Conservation (phyloP, 2,888 invertebrate species). For the Pasiphila rectangulata region DNA sequence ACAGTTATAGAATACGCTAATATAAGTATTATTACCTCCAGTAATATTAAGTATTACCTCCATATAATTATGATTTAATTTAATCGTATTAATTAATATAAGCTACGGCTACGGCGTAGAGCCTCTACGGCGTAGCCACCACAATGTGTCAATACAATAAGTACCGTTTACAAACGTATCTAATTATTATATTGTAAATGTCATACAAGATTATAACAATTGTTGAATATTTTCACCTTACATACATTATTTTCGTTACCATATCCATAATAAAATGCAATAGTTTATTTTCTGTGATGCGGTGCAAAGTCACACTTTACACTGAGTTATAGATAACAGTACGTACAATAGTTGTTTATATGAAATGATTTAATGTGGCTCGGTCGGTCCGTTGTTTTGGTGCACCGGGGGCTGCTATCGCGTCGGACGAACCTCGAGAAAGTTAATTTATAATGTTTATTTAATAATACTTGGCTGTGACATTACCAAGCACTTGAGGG, state of each 20-base stretch:
- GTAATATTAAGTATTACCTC: slow-evolving; percentile 77
- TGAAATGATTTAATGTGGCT: slow-evolving; percentile 67
- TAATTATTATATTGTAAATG: slow-evolving; percentile 70
- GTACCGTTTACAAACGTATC: slow-evolving; percentile 46
- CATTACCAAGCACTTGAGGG: slow-evolving; percentile 33
- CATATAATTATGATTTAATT: slow-evolving; percentile 58
- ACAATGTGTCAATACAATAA: slow-evolving; percentile 42
- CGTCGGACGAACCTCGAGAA: slow-evolving; percentile 18
- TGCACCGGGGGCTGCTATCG: slow-evolving; percentile 52
- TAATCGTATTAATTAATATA: slow-evolving; percentile 49
- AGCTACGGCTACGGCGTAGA: slow-evolving; percentile 13
- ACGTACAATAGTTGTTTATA: slow-evolving; percentile 72
- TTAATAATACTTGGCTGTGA: slow-evolving; percentile 36
- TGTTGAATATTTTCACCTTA: slow-evolving; percentile 79
- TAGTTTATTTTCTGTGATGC: slow-evolving; percentile 54
- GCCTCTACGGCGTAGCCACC: slow-evolving; percentile 6
- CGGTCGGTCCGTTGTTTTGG: slow-evolving; percentile 62
- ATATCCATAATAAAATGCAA: slow-evolving; percentile 79
- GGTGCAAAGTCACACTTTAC: slow-evolving; percentile 22
- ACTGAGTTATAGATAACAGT: slow-evolving; percentile 40
- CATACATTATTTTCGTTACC: slow-evolving; percentile 71
- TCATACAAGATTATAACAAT: slow-evolving; percentile 68
- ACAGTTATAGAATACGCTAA: slow-evolving; percentile 54
- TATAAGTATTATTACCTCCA: slow-evolving; percentile 79
- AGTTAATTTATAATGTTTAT: slow-evolving; percentile 32